Evolutionary conservation across 2,888 invertebrate species (phyloP).

Genomic region (Cephus rjabovi): DNA sequence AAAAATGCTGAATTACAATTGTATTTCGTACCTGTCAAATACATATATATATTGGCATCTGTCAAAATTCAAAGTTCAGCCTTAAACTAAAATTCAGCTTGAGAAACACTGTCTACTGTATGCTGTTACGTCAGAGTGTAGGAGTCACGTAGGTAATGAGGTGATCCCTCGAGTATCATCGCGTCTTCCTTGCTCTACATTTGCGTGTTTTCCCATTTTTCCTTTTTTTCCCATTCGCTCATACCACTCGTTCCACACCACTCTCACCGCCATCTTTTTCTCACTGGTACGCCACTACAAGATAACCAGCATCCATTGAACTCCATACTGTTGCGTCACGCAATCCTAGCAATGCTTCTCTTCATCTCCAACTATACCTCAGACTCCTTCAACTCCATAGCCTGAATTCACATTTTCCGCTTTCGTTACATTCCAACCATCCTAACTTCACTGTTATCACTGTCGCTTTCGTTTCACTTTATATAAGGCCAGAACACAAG

Average conservation of each 20-base stretch:
- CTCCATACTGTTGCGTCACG: neutral
- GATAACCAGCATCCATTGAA: neutral
- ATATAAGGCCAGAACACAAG: neutral
- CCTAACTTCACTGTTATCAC: neutral
- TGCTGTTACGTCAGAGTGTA: constrained; percentile 38
- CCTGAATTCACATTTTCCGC: neutral
- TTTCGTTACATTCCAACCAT: neutral
- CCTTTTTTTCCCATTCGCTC: neutral
- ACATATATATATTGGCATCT: too few relatives aligned
- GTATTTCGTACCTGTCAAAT: too few relatives aligned
- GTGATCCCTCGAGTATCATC: constrained; percentile 37
- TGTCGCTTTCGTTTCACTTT: neutral
- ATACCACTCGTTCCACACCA: neutral
- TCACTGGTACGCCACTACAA: neutral
- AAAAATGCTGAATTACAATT: neutral
- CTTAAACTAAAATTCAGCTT: constrained; percentile 1
- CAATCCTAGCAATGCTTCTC: neutral
- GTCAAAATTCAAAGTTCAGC: neutral
- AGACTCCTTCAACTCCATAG: neutral
- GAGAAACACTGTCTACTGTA: constrained; percentile 31
- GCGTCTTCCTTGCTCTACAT: constrained; percentile 22
- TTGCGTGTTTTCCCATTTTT: neutral
- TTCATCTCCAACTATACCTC: neutral
- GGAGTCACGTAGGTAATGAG: constrained; percentile 47
- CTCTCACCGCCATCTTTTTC: neutral